A percentile compares a stretch with the other conserved stretches of the same genome.
Evolutionary conservation across 2,888 invertebrate species (phyloP).

Genomic region (Norana najaformis): DNA sequence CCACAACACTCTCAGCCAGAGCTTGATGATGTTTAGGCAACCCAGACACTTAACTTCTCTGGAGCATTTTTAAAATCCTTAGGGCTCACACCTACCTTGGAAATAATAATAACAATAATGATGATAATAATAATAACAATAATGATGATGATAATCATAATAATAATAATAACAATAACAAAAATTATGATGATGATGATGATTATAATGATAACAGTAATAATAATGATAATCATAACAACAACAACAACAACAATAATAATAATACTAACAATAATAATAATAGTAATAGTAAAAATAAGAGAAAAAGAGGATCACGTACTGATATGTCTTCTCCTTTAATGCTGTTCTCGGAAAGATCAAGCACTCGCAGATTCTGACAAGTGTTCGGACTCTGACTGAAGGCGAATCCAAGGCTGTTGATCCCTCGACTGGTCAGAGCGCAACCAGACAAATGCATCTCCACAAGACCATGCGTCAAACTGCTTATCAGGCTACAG

Average conservation of each 20-base stretch:
- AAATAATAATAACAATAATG: too few relatives aligned
- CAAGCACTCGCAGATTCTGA: slow-evolving; percentile 81
- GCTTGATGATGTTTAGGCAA: too few relatives aligned
- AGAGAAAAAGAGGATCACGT: slow-evolving; percentile 36
- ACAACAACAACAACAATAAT: too few relatives aligned
- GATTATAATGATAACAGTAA: background rate
- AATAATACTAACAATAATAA: background rate
- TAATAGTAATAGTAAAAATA: background rate
- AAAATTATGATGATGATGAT: too few relatives aligned
- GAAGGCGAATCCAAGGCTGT: slow-evolving; percentile 83
- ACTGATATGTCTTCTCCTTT: slow-evolving; percentile 75
- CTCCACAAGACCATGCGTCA: slow-evolving; percentile 82
- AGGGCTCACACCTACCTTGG: too few relatives aligned
- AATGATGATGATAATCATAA: too few relatives aligned
- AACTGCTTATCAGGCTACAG: slow-evolving; percentile 78
- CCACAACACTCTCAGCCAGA: too few relatives aligned
- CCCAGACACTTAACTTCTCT: too few relatives aligned
- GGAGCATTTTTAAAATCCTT: too few relatives aligned
- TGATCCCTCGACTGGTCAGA: slow-evolving; percentile 86
- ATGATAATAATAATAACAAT: too few relatives aligned
- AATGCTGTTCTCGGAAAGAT: slow-evolving; percentile 85
- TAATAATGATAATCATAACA: too few relatives aligned
- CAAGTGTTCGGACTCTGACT: slow-evolving; percentile 69
- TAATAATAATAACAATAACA: background rate
- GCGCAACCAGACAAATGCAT: slow-evolving; percentile 87